Evolutionary conservation across 2,113 vertebrate genomes (phyloP), one percentile per base, ranked within the genome.

Genomic region (Carlito syrichta): DNA sequence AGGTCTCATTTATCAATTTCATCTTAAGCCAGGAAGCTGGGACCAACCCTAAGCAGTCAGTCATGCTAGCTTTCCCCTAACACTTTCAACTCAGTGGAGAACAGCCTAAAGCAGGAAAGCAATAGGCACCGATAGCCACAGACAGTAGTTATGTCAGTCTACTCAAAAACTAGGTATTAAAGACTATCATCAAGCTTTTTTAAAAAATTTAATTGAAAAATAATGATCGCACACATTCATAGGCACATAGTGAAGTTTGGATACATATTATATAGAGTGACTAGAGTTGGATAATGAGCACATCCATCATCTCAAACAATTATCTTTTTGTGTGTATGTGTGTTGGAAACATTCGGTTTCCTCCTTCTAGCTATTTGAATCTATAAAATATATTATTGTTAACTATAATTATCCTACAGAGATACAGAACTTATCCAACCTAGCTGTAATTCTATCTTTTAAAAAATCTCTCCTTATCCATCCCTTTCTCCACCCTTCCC

Each of bases 1-100:
- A 58, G 43, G 12, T 71, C 13, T 88, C 84, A 87, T 94, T 96
- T 79, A 89, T 89, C 84, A 96, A 50, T 56, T 95, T 83, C 86
- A 68, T 83, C 45, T 97, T 92, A 71, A 94, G 58, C 63, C 19
- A 58, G 32, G 85, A 94, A 94, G 14, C 48, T 81, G 52, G 63
- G 16, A 77, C 20, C 16, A 90, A 43, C 27, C 48, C 48, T 89
- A 30, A 91, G 78, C n/a, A 78, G 27, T 14, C 71, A 81, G 62
- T 56, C 50, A 10, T 56, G 40, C 66, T n/a, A 83, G 25, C 56
- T 76, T n/a, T 89, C n/a, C 32, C 50, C 22, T 43, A 35, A 17
- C 13, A 52, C 30, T 32, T 82, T 60, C 23, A 35, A 35, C 9
- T 96, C 85, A 40, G 0, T 40, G 38, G 52, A 92, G 89, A 43